Percentiles rank a stretch among this genome's conserved stretches.
These are phyloP conservation scores for Cepaea nemoralis DNA, from an alignment of 1,140 invertebrate genomes.

Conservation along the genomic window DNA sequence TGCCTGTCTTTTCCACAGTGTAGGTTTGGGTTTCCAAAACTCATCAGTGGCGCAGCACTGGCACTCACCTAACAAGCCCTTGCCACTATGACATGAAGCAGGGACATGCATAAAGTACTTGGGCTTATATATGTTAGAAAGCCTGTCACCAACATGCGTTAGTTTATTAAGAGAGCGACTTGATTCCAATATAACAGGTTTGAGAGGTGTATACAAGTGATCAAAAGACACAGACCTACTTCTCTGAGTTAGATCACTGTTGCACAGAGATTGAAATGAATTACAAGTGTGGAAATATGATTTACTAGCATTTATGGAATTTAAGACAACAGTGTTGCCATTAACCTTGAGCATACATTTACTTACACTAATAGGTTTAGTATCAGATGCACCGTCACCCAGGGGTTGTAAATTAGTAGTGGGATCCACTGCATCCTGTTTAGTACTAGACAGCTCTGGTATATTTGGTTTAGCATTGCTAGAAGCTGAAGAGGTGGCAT, in stretches of 20 bases:
- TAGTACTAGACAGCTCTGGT: neutral
- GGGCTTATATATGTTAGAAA: neutral
- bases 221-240: constrained; percentile 12
- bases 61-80: constrained; percentile 2
- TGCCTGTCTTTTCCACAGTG: neutral
- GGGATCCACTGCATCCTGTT: neutral
- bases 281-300: neutral
- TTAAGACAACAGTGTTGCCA: neutral
- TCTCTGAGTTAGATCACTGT: neutral
- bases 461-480: constrained; percentile 18
- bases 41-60: neutral
- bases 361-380: constrained; percentile 30
- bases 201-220: neutral
- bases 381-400: constrained; percentile 11
- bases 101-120: neutral
- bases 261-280: neutral
- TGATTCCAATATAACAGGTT: neutral
- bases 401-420: constrained; percentile 13
- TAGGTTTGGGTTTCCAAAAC: neutral
- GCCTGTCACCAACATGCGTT: constrained; percentile 9
- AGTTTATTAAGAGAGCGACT: neutral
- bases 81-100: neutral
- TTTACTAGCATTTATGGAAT: neutral
- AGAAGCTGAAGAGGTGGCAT: neutral
- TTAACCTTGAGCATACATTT: neutral